Conservation (phyloP, 2,888 invertebrate species). For the Apotomis capreana region DNA sequence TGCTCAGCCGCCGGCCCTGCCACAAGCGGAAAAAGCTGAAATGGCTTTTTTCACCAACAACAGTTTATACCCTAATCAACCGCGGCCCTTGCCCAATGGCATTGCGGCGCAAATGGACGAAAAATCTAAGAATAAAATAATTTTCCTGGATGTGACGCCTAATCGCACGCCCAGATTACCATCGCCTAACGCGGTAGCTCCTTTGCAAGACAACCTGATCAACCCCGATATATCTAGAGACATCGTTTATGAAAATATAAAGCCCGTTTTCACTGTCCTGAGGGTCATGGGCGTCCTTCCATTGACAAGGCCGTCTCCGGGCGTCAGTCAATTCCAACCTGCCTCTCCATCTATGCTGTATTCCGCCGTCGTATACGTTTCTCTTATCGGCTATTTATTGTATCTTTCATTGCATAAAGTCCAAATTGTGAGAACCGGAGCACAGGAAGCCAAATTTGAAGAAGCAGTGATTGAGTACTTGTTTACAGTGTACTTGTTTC, state of each 20-base stretch:
- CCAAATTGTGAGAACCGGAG: conserved; percentile 81
- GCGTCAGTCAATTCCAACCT: conserved; percentile 75
- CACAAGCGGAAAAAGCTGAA: conserved; percentile 43
- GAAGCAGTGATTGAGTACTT: conserved; percentile 90
- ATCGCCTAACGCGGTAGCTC: conserved; percentile 63
- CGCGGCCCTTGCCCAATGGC: conserved; percentile 65
- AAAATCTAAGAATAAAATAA: conserved; percentile 62
- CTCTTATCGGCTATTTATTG: conserved; percentile 80
- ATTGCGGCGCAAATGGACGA: conserved; percentile 60
- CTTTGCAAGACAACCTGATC: conserved; percentile 66
- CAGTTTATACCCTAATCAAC: conserved; percentile 58
- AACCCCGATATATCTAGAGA: conserved; percentile 66
- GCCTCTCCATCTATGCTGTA: conserved; percentile 84
- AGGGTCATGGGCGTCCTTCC: conserved; percentile 86
- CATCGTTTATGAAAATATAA: conserved; percentile 76
- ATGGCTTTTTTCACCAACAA: conserved; percentile 69
- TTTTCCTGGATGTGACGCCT: conserved; percentile 75
- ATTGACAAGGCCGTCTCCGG: conserved; percentile 77
- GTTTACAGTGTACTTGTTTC: conserved; percentile 88
- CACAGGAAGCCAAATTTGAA: conserved; percentile 86
- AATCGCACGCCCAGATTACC: conserved; percentile 61
- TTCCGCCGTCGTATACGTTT: conserved; percentile 78
- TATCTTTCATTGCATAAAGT: conserved; percentile 86
- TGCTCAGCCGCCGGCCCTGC: conserved; percentile 51
- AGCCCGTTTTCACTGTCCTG: conserved; percentile 71